These are phyloP conservation scores for Diloba caeruleocephala DNA, from an alignment of 2,888 invertebrate species.

Conservation along the genomic window DNA sequence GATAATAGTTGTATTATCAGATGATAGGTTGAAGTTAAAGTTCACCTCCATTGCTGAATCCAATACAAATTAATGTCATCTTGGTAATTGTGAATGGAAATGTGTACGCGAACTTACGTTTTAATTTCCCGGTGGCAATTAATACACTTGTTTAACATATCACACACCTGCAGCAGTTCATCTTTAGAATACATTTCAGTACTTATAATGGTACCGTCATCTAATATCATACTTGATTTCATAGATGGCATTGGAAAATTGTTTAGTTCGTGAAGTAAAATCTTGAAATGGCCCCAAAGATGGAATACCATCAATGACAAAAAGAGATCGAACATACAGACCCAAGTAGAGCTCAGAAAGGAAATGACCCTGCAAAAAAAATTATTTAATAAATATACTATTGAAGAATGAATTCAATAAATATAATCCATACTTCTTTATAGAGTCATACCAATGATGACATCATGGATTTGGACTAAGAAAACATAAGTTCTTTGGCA, in stretches of 20 bases:
- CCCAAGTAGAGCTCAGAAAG: conserved; percentile 20
- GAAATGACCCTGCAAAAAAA: conserved; percentile 26
- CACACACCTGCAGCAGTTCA: conserved; percentile 24
- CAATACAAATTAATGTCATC: too few species aligned
- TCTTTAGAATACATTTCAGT: conserved; percentile 28
- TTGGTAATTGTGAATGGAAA: too few species aligned
- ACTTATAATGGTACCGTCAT: not conserved
- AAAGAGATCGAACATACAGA: conserved; percentile 43
- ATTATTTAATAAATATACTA: too few species aligned
- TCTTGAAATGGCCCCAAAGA: conserved; percentile 53
- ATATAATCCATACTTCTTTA: too few species aligned
- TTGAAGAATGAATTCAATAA: too few species aligned
- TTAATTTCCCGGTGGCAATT: conserved; percentile 40
- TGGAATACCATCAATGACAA: conserved; percentile 49
- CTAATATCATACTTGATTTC: not conserved
- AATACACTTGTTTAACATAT: conserved; percentile 34
- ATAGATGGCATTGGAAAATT: conserved; percentile 37
- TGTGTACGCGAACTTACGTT: too few species aligned
- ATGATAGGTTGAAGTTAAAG: too few species aligned
- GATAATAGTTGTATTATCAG: too few species aligned
- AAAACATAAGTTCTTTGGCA: too few species aligned
- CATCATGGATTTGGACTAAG: too few species aligned
- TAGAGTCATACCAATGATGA: too few species aligned
- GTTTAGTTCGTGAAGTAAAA: conserved; percentile 38
- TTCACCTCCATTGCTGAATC: too few species aligned